These are phyloP conservation scores for Tonatia bakeri DNA, from an alignment of 2,113 vertebrate genomes.

Conservation along the genomic window DNA sequence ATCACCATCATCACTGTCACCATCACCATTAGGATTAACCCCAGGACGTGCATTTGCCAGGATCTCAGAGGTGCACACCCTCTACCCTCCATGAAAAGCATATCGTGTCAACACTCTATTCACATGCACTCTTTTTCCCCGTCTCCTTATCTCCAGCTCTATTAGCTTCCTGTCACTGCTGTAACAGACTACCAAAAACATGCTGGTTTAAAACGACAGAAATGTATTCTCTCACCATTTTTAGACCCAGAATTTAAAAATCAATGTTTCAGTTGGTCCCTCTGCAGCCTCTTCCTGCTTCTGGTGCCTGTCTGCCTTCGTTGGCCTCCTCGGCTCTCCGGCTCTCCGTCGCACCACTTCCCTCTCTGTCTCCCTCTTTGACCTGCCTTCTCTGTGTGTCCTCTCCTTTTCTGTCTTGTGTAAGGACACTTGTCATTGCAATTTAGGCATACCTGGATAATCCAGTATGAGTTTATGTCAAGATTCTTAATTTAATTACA, in stretches of 20 bases:
- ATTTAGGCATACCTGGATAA: background rate
- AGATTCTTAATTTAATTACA: background rate
- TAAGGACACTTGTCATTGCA: background rate
- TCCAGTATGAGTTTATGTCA: background rate
- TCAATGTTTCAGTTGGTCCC: background rate
- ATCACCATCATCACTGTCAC: no score
- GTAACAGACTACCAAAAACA: background rate
- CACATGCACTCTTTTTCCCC: background rate
- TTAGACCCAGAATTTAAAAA: background rate
- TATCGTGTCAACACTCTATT: background rate
- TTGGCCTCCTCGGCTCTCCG: no score
- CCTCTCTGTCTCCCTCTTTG: background rate
- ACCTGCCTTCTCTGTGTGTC: background rate
- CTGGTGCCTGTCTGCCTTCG: no score
- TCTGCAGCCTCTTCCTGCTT: background rate
- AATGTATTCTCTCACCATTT: background rate
- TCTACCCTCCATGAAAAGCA: background rate
- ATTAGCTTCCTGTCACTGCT: background rate
- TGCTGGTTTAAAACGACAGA: background rate
- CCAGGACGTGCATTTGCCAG: background rate
- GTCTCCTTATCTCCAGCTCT: background rate
- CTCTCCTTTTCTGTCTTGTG: no score
- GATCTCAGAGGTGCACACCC: background rate
- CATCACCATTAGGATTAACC: background rate
- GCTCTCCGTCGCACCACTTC: no score